Evolutionary conservation across 2,888 invertebrate genomes (phyloP), one percentile per base, ranked within the genome.

Genomic region (Megalurothrips usitatus): DNA sequence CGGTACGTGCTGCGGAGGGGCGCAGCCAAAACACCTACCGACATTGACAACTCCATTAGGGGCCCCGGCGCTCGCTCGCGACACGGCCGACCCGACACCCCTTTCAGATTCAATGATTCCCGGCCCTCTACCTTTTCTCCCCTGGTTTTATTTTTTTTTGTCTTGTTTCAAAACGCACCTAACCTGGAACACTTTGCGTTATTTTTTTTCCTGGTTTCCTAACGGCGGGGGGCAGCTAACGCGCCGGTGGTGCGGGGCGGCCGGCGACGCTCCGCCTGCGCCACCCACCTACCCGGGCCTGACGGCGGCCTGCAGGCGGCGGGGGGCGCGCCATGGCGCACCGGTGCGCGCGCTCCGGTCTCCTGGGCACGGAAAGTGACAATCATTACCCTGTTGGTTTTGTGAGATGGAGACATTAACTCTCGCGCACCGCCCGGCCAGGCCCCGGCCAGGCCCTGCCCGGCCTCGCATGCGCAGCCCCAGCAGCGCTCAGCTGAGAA

Each of bases 341-440:
- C 34, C 34, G 34, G 34, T 43, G 34, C 6, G 34, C 6, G 34
- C 68, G 68, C 23, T 23, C 23, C 23, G 12, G 23, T 43, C 34
- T 43, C 34, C 58, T 58, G 19, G 26, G 10, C 23, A 75, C 68
- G 23, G 23, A 26, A 23, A 26, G 68, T 26, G 68, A 75, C 68
- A 26, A 75, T 75, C 23, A 75, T 75, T 23, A 75, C 68, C 68
- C 58, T 19, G 58, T 58, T 58, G 58, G 34, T 43, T 43, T 58
- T 58, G 68, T 26, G 9, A 26, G 68, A 75, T 75, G 26, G 23
- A 75, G 68, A 75, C 68, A 75, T 75, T 75, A 75, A 26, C 23
- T 12, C 12, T 26, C 68, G 23, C 23, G 23, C 23, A 68, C 23
- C 23, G 12, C 9, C 12, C 12, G 6, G 52, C 14, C 52, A 1